These are phyloP conservation scores for Lipotes vexillifer DNA, from an alignment of 2,113 vertebrate species.

Conservation along the genomic window DNA sequence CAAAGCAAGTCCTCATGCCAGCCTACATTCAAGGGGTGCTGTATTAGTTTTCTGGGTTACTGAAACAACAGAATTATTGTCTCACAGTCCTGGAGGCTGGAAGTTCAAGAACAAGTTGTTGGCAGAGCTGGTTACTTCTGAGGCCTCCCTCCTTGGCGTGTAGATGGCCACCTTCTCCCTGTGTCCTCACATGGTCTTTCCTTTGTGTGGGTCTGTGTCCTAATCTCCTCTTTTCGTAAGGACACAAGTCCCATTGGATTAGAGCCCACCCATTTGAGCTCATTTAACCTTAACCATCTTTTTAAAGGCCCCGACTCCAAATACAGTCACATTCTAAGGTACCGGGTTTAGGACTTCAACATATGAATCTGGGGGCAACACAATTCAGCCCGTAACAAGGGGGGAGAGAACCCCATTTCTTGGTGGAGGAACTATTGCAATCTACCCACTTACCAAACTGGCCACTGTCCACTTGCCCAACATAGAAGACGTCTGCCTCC, in stretches of 20 bases:
- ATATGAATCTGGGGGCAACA: not conserved
- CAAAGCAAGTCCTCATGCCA: not conserved
- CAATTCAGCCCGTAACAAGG: not conserved
- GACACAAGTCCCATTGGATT: not conserved
- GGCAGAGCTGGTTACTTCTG: not conserved
- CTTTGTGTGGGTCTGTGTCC: not conserved
- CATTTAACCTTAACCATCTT: too few species aligned
- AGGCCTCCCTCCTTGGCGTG: not conserved
- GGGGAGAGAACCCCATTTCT: not conserved
- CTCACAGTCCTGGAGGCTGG: not conserved
- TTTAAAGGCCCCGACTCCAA: not conserved
- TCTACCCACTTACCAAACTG: not conserved
- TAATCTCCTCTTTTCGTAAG: not conserved
- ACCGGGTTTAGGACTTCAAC: not conserved
- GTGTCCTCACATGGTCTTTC: not conserved
- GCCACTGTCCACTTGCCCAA: fast-evolving
- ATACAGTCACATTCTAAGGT: not conserved
- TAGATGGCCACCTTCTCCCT: not conserved
- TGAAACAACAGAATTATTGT: not conserved
- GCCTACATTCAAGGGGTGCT: not conserved
- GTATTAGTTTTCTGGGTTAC: not conserved
- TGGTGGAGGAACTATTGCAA: fast-evolving
- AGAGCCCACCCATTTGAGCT: not conserved
- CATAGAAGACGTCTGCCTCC: not conserved
- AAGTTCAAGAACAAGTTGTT: not conserved